phyloP scores from a whole-genome alignment of 2,888 invertebrate genomes.

The Gryllus longicercus region DNA sequence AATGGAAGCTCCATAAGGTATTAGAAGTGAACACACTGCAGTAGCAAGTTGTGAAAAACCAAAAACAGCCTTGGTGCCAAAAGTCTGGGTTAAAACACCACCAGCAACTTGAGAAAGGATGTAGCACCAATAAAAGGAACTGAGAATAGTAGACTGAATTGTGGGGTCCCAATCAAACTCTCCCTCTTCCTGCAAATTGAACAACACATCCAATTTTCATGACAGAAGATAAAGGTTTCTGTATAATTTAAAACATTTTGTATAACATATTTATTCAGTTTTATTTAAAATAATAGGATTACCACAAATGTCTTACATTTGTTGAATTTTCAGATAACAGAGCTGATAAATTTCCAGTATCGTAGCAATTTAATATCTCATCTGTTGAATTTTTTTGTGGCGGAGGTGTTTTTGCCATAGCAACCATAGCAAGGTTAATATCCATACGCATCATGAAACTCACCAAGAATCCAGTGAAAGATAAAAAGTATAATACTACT shows the following conservation, averaged over 20 bases:
- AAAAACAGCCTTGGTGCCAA: constrained; percentile 67
- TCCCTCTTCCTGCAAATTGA: constrained; percentile 47
- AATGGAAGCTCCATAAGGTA: constrained; percentile 60
- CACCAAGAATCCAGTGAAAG: constrained; percentile 69
- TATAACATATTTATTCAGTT: not conserved
- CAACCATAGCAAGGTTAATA: constrained; percentile 67
- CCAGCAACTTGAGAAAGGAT: constrained; percentile 67
- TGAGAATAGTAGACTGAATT: constrained; percentile 62
- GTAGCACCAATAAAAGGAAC: constrained; percentile 72
- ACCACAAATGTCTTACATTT: not conserved
- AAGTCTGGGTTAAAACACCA: constrained; percentile 65
- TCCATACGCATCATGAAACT: constrained; percentile 75
- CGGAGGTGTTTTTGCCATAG: constrained; percentile 55
- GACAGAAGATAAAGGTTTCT: not conserved
- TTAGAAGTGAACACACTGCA: constrained; percentile 63
- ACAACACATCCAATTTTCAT: not conserved
- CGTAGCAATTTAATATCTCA: constrained; percentile 42
- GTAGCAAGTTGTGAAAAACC: constrained; percentile 67
- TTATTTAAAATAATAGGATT: no score
- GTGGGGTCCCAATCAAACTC: constrained; percentile 63
- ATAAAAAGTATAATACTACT: constrained; percentile 64
- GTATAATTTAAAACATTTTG: not conserved
- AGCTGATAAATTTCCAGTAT: constrained; percentile 20
- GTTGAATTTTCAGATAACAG: not conserved
- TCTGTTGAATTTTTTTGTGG: constrained; percentile 37